These are phyloP conservation scores for Agrilus mali DNA, from an alignment of 2,888 invertebrate genomes.

Conservation along the genomic window DNA sequence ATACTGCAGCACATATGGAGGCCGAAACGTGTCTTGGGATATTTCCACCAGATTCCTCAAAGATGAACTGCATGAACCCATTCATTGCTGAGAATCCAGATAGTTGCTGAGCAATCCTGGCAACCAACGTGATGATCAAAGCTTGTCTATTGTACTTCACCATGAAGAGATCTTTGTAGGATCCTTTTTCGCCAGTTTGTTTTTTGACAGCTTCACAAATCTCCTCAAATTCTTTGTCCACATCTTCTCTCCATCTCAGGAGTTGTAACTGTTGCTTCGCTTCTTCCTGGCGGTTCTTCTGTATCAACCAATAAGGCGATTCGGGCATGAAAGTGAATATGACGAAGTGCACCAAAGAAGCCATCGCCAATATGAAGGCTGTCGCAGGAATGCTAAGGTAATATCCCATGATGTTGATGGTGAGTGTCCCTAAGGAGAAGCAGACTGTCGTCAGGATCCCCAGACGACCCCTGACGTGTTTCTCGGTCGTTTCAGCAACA, in stretches of 20 bases:
- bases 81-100: slow-evolving; percentile 20
- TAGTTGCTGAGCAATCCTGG: slow-evolving; percentile 21
- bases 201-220: slow-evolving; percentile 19
- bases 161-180: slow-evolving; percentile 19
- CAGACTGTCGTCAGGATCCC: slow-evolving; percentile 18
- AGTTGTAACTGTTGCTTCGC: slow-evolving; percentile 18
- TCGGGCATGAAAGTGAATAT: slow-evolving; percentile 22
- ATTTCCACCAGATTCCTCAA: slow-evolving; percentile 23
- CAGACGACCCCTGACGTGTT: slow-evolving; percentile 22
- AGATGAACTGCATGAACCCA: slow-evolving; percentile 22
- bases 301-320: slow-evolving; percentile 23
- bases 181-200: slow-evolving; percentile 21
- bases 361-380: slow-evolving; percentile 8
- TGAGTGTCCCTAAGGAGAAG: slow-evolving; percentile 14
- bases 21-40: slow-evolving; percentile 9
- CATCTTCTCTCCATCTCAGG: slow-evolving; percentile 18
- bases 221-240: slow-evolving; percentile 18
- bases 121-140: slow-evolving; percentile 14
- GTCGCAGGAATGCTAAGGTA: slow-evolving; percentile 12
- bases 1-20: too few species aligned
- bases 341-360: slow-evolving; percentile 15
- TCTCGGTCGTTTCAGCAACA: slow-evolving; percentile 21
- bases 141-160: slow-evolving; percentile 21
- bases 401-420: slow-evolving; percentile 19
- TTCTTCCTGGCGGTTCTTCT: slow-evolving; percentile 16